Percentiles rank a stretch among this genome's conserved stretches.
Evolutionary conservation across 2,797 vertebrate species (phyloP).

Genomic region (Hippopotamyrus pictus): DNA sequence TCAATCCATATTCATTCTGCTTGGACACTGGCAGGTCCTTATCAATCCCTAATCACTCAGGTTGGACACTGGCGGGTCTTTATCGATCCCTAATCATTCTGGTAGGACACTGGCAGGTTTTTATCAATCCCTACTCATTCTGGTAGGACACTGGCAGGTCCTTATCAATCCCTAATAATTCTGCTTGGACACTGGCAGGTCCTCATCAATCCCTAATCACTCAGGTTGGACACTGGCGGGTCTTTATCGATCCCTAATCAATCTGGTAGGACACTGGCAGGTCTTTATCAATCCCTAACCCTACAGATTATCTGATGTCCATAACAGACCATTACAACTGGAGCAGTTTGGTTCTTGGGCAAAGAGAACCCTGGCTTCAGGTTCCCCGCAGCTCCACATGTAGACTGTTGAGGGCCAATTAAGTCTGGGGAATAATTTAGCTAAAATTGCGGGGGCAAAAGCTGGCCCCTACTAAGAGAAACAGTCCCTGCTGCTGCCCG

Average conservation of each 20-base stretch:
- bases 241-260: background rate
- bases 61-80: background rate
- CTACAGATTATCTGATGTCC: background rate
- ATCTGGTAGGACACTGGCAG: background rate
- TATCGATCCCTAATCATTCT: background rate
- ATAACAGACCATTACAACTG: background rate
- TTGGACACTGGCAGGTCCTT: background rate
- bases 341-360: background rate
- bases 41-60: background rate
- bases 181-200: background rate
- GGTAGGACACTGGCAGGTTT: background rate
- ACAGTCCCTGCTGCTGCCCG: conserved; percentile 40
- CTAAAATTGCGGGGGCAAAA: conserved; percentile 48
- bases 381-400: conserved; percentile 41
- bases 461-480: conserved; percentile 49
- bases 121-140: conserved; percentile 1
- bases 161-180: background rate
- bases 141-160: background rate
- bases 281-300: conserved; percentile 24
- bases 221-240: background rate
- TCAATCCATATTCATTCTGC: background rate
- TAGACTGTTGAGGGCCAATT: conserved; percentile 58
- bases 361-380: conserved; percentile 11
- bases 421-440: conserved; percentile 59
- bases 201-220: background rate